Evolutionary conservation across 2,113 vertebrate species (phyloP).

Genomic region (Hyla sarda): DNA sequence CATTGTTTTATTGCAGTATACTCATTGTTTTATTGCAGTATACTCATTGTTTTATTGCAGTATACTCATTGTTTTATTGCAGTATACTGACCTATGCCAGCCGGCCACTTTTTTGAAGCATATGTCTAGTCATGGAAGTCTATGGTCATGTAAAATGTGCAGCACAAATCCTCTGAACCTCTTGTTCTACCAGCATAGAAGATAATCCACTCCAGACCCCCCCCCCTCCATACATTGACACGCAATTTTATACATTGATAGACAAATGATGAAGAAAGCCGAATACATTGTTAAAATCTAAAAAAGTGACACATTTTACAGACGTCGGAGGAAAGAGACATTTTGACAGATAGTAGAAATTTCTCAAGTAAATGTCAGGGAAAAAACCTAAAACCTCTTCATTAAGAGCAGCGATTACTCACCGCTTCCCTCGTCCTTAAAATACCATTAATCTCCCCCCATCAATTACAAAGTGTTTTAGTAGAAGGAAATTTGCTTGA

Average conservation of each 20-base stretch:
- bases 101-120: too few relatives aligned
- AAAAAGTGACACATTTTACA: background rate
- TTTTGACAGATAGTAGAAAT: background rate
- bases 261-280: background rate
- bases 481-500: constrained; percentile 26
- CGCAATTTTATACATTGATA: background rate
- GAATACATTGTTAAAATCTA: background rate
- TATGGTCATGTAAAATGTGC: too few relatives aligned
- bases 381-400: constrained; percentile 2
- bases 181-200: background rate
- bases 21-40: too few relatives aligned
- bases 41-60: too few relatives aligned
- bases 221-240: background rate
- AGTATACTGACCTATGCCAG: too few relatives aligned
- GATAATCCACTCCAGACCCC: background rate
- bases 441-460: background rate
- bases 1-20: too few relatives aligned
- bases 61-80: too few relatives aligned
- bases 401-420: constrained; percentile 1
- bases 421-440: background rate
- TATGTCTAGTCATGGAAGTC: too few relatives aligned
- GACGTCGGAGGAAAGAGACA: background rate
- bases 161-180: too few relatives aligned
- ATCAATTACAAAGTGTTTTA: constrained; percentile 16
- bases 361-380: background rate